Base-by-base conservation (phyloP, 2,797 vertebrate genomes). In the Atherinosoma microstoma region DNA sequence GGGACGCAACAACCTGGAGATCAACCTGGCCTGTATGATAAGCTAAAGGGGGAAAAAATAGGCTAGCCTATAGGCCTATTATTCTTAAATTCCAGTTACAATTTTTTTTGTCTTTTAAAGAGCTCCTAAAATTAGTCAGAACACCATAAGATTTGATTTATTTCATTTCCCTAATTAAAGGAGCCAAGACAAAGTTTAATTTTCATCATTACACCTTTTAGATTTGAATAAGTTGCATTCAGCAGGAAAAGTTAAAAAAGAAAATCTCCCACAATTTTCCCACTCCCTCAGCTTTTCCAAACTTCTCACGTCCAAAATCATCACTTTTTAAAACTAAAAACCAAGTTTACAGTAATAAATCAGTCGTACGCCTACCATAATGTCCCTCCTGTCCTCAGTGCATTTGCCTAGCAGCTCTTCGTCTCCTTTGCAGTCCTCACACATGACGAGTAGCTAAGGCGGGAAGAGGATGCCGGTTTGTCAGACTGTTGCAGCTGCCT, bases 381-480 rank as follows among this genome's bases (percentile, higher is more conserved):
- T 84, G 79, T 89, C 82, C 20, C 72, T 73, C 65, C 89, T 80
- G 78, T 84, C 91, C 81, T 94, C 94, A 53, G 91, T 80, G 73
- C 90, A 91, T 80, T 91, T 91, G 56, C 87, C 91, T 30, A 91
- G 77, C 90, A 89, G 93, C 84, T 91, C 92, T 63, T 86, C 87
- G 79, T 90, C 89, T 82, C 92, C 91, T 87, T 92, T 92, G 89
- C 94, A 93, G 70, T 95, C 95, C 73, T 94, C 95, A 76, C 95
- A 95, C 96, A 96, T 96, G 92, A 86, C 87, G 82, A 75, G 77
- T 38, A 67, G 87, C 80, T 51, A 24, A 30, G 70, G 66, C 60
- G 75, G 24, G 70, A 40, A 47, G 64, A 73, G 45, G 62, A 60
- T 51, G 82, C 34, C 1, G 56, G n/a, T 74, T 54, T 32, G 78